These are phyloP conservation scores for Pygocentrus nattereri DNA, from an alignment of 2,797 vertebrate species.

Conservation along the genomic window DNA sequence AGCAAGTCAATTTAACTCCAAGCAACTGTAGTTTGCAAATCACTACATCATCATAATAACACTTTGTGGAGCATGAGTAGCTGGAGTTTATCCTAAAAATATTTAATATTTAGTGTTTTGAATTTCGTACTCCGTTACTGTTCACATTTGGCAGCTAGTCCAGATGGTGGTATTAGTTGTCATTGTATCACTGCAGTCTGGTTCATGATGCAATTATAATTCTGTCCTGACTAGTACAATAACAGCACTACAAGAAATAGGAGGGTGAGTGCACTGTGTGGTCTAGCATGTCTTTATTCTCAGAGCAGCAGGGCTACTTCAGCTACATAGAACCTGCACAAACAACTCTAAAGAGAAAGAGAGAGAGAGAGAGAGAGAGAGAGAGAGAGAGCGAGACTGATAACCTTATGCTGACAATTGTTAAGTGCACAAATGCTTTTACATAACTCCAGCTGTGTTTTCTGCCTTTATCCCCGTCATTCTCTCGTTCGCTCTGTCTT, in stretches of 20 bases:
- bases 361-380: conserved; percentile 19
- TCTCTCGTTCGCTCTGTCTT: conserved; percentile 31
- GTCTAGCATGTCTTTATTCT: conserved; percentile 36
- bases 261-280: conserved; percentile 11
- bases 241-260: conserved; percentile 14
- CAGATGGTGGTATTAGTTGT: conserved; percentile 12
- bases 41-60: no score
- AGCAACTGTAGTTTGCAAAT: not conserved
- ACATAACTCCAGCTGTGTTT: conserved; percentile 46
- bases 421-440: conserved; percentile 47
- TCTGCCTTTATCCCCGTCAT: conserved; percentile 31
- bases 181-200: not conserved
- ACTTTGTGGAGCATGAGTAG: not conserved
- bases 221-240: conserved; percentile 1
- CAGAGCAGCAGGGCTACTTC: conserved; percentile 37
- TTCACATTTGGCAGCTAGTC: not conserved
- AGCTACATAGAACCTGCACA: conserved; percentile 28
- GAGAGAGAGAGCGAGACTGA: conserved; percentile 15
- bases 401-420: conserved; percentile 33
- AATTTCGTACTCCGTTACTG: not conserved
- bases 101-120: not conserved
- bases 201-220: conserved; percentile 19
- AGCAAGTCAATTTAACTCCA: not conserved
- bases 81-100: not conserved
- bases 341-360: conserved; percentile 37